Conservation (phyloP, 2,113 vertebrate genomes). For the Pica pica region DNA sequence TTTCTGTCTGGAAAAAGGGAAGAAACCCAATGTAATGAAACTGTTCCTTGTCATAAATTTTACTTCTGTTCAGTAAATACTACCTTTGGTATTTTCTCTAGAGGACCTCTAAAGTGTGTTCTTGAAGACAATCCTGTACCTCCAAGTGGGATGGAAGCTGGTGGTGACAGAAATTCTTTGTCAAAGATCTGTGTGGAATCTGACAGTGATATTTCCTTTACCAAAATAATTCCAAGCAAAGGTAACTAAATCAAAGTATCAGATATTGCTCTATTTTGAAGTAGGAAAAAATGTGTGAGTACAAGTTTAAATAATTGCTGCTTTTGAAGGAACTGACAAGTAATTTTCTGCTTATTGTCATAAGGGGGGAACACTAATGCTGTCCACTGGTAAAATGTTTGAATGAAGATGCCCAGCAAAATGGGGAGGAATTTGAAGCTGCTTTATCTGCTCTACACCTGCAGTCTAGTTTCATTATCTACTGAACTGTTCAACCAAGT, state of each 20-base stretch:
- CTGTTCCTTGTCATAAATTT: not conserved
- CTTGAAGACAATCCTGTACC: not conserved
- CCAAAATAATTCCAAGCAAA: not conserved
- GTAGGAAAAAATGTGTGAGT: not conserved
- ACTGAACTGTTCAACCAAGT: not conserved
- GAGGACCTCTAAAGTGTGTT: slow-evolving; percentile 5
- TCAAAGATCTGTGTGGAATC: not conserved
- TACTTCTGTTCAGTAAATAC: not conserved
- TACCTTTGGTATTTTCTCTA: slow-evolving; percentile 13
- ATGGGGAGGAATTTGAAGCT: not conserved
- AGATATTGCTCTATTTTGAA: not conserved
- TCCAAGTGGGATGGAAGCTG: not conserved
- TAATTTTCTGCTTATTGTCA: not conserved
- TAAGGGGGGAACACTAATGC: not conserved
- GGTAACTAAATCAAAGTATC: slow-evolving; percentile 22
- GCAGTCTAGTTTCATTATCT: not conserved
- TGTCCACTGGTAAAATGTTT: not conserved
- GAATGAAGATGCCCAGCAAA: not conserved
- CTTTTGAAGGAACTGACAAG: not conserved
- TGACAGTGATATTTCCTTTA: not conserved
- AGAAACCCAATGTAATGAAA: not conserved
- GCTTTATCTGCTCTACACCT: not conserved
- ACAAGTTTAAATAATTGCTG: not conserved
- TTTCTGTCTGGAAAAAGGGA: not conserved
- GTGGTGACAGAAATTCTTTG: not conserved